Base-by-base conservation (phyloP, 2,888 invertebrate genomes). In the Himalopsyche kuldschensis region DNA sequence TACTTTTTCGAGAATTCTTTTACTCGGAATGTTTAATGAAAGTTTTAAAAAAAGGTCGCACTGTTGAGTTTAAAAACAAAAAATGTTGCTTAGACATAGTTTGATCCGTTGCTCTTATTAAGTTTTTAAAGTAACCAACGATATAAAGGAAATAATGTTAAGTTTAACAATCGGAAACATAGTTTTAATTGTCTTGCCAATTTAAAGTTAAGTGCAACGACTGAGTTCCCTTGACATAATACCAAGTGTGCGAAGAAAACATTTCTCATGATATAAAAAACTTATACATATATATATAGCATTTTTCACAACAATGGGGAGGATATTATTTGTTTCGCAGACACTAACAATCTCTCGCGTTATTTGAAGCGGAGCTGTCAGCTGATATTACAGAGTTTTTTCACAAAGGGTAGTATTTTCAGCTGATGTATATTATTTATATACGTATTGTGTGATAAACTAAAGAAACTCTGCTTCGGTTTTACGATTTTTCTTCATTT, bases 271-370 rank as follows among this genome's bases (percentile, higher is more conserved):
- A 46, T 77, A 83, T 80, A 55, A 69, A 69, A 81, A 32, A 80
- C 78, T 32, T 47, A n/a, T 31, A 55, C 24, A 31, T 46, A 27
- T n/a, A 55, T 20, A 31, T 46, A 27, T n/a, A 78, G 48, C 83
- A 83, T 83, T 81, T 78, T 81, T 83, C 83, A 80, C 78, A 81
- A 83, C 81, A 80, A 78, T 77, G n/a, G 75, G 32, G 20, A 69
- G 30, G 30, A 69, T 69, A 69, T 69, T 69, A 46, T 81, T 81
- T 81, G 78, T 83, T 63, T 80, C 17, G 48, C 30, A 46, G 77
- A 83, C 83, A 83, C 79, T 83, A 83, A 83, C 83, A 83, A 80
- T 78, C 80, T 77, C 83, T 35, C 76, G 46, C 41, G 83, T 75
- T 81, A 41, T 55, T 41, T 31, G 78, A 41, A 78, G 20, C 55